phyloP scores from a whole-genome alignment of 2,113 vertebrate genomes.

The Formicarius rufipectus region DNA sequence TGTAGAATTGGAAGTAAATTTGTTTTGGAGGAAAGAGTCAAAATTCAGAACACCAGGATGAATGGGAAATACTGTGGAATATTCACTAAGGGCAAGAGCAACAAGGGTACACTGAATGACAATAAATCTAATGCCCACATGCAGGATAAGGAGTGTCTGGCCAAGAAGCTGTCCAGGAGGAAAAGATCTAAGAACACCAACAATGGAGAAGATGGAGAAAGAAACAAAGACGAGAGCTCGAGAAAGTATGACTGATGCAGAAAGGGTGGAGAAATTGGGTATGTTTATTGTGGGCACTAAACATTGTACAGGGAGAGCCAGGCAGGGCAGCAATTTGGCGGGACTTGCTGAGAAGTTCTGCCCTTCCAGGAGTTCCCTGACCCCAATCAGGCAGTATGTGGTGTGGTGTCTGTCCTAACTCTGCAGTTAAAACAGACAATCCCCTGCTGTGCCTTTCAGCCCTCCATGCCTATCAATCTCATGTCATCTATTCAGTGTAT shows the following conservation, averaged over 20 bases:
- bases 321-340: background rate
- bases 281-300: background rate
- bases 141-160: background rate
- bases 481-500: background rate
- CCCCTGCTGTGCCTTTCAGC: background rate
- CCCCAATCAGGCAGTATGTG: background rate
- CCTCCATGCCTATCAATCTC: background rate
- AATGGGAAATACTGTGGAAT: background rate
- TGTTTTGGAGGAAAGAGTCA: background rate
- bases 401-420: background rate
- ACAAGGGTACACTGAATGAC: background rate
- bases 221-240: background rate
- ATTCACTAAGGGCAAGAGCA: background rate
- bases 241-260: background rate
- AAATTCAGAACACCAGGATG: background rate
- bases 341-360: background rate
- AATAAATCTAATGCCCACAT: background rate
- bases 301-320: background rate
- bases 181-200: background rate
- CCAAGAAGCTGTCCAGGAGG: background rate
- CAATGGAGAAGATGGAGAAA: background rate
- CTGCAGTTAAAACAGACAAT: background rate
- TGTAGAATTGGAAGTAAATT: background rate
- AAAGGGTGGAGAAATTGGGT: background rate
- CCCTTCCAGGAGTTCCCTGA: background rate